Evolutionary conservation across 2,113 vertebrate genomes (phyloP).

Genomic region (Murina feae): DNA sequence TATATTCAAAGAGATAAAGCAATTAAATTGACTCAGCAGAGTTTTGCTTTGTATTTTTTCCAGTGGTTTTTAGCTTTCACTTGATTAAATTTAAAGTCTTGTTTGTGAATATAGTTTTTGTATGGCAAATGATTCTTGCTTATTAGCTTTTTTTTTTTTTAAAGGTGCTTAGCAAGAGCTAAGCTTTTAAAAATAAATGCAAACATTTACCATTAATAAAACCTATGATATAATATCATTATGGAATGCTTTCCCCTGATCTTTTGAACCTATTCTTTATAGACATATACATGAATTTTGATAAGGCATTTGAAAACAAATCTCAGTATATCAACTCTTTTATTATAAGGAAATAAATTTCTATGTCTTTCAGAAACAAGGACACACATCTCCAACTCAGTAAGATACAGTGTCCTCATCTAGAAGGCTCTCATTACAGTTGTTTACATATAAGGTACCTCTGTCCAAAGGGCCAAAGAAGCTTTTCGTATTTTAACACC

Average conservation of each 20-base stretch:
- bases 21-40: slow-evolving; percentile 35
- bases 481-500: neutral
- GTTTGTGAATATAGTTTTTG: slow-evolving; percentile 74
- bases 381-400: neutral
- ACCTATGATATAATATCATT: slow-evolving; percentile 45
- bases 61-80: slow-evolving; percentile 64
- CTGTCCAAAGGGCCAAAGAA: slow-evolving; percentile 27
- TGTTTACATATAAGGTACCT: slow-evolving; percentile 21
- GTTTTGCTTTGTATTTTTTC: slow-evolving; percentile 70
- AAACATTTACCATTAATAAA: slow-evolving; percentile 79
- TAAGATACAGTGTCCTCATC: neutral
- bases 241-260: slow-evolving; percentile 51
- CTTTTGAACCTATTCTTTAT: slow-evolving; percentile 45
- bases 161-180: slow-evolving; percentile 71
- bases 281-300: slow-evolving; percentile 45
- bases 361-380: slow-evolving; percentile 19
- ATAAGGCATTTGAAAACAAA: slow-evolving; percentile 48
- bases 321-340: neutral
- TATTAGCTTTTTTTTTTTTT: slow-evolving; percentile 67
- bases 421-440: neutral
- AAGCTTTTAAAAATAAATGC: slow-evolving; percentile 75
- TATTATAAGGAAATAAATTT: slow-evolving; percentile 47
- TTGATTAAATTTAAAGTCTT: slow-evolving; percentile 64
- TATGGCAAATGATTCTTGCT: slow-evolving; percentile 60
- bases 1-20: slow-evolving; percentile 41